A percentile compares a stretch with the other conserved stretches of the same genome.
Conservation (phyloP, 2,113 vertebrate species). For the Forbesichthys agassizii region DNA sequence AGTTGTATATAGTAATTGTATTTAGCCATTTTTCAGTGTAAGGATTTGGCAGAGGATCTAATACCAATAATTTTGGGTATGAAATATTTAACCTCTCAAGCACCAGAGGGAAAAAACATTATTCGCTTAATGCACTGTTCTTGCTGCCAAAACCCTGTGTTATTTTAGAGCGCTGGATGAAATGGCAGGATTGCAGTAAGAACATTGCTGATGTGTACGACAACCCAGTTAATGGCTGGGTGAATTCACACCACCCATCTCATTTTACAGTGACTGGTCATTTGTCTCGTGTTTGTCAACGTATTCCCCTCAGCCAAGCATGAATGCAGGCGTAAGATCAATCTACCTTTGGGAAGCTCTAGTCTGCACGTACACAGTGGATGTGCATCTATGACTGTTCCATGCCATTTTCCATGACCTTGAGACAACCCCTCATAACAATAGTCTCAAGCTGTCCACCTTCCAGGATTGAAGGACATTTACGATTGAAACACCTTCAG, state of each 20-base stretch:
- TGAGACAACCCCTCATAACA: background rate
- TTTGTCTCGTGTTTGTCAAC: conserved; percentile 68
- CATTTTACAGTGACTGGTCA: conserved; percentile 66
- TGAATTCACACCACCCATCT: conserved; percentile 59
- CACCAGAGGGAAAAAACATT: conserved; percentile 31
- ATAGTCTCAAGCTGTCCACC: background rate
- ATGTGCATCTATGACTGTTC: conserved; percentile 16
- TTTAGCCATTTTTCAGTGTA: too few relatives aligned
- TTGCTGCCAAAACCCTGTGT: conserved; percentile 33
- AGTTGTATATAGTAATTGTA: too few relatives aligned
- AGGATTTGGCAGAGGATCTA: too few relatives aligned
- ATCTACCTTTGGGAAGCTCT: conserved; percentile 10
- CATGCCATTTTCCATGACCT: conserved; percentile 1
- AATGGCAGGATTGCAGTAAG: conserved; percentile 30
- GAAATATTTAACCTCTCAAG: conserved; percentile 4
- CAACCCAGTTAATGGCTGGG: conserved; percentile 47
- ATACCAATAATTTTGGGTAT: conserved; percentile 49
- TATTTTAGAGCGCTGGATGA: conserved; percentile 43
- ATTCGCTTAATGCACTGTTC: conserved; percentile 20
- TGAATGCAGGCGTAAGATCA: conserved; percentile 41
- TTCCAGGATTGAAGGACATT: background rate
- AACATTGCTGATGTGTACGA: conserved; percentile 51
- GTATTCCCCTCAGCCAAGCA: conserved; percentile 57
- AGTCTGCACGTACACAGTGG: conserved; percentile 40
- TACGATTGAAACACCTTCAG: too few relatives aligned